Conservation (phyloP, 2,797 vertebrate genomes). For the Prionace glauca region DNA sequence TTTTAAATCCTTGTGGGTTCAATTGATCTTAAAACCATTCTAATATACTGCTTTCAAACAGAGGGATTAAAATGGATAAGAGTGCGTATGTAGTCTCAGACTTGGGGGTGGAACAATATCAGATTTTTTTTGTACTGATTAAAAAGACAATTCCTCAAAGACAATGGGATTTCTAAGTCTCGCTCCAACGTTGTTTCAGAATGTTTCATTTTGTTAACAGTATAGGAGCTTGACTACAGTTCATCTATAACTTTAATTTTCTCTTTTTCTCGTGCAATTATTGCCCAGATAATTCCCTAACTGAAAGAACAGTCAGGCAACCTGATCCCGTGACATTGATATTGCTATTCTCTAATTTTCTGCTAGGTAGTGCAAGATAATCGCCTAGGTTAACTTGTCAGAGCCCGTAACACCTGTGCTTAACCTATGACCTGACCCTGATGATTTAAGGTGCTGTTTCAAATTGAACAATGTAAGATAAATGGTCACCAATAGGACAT, state of each 20-base stretch:
- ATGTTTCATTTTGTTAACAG: not conserved
- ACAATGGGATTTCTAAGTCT: conserved; percentile 6
- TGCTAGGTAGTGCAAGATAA: not conserved
- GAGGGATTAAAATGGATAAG: conserved; percentile 36
- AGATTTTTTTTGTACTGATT: conserved; percentile 32
- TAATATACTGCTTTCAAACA: conserved; percentile 46
- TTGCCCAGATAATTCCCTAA: not conserved
- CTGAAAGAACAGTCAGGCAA: not conserved
- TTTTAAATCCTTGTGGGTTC: conserved; percentile 45
- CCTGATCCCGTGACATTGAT: not conserved
- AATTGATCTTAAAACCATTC: conserved; percentile 48
- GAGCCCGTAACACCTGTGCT: not conserved
- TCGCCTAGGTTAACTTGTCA: not conserved
- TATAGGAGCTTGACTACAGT: not conserved
- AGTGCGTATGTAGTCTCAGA: conserved; percentile 30
- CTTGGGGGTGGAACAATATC: conserved; percentile 32
- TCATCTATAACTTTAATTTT: not conserved
- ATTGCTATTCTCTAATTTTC: not conserved
- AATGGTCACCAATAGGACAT: not conserved
- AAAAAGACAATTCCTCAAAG: conserved; percentile 31
- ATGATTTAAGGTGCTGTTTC: not conserved
- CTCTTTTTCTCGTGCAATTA: not conserved
- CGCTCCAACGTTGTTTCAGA: not conserved
- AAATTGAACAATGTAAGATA: not conserved
- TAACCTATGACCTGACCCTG: not conserved